These are phyloP conservation scores for Apocheima hispidaria DNA, from an alignment of 2,888 invertebrate genomes.

Conservation along the genomic window DNA sequence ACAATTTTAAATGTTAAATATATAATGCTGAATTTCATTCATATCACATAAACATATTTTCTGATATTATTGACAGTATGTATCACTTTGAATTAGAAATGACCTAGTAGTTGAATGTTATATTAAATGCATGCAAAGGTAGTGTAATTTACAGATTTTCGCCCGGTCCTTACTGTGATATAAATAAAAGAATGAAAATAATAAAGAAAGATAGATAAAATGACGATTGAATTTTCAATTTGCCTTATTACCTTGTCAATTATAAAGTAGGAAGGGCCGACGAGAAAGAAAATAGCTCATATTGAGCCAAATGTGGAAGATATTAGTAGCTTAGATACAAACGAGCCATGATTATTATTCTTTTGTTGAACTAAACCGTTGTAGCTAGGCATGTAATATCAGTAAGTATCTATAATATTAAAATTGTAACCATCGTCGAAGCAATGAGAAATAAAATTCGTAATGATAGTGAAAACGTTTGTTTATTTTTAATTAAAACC, in stretches of 20 bases:
- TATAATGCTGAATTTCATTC: slow-evolving; percentile 63
- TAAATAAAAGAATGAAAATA: slow-evolving; percentile 67
- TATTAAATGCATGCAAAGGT: slow-evolving; percentile 80
- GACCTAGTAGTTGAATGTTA: slow-evolving; percentile 75
- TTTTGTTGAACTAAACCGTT: slow-evolving; percentile 72
- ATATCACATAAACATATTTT: slow-evolving; percentile 66
- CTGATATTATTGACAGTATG: slow-evolving; percentile 71
- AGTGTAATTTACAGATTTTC: slow-evolving; percentile 83
- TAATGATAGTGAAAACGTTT: slow-evolving; percentile 64
- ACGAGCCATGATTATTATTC: slow-evolving; percentile 70
- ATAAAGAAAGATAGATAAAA: slow-evolving; percentile 63
- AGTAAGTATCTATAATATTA: slow-evolving; percentile 64
- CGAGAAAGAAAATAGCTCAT: slow-evolving; percentile 83
- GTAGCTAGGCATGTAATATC: slow-evolving; percentile 63
- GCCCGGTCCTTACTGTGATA: slow-evolving; percentile 85
- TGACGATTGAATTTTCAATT: slow-evolving; percentile 65
- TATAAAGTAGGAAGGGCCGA: slow-evolving; percentile 69
- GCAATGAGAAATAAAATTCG: slow-evolving; percentile 81
- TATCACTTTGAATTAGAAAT: slow-evolving; percentile 61
- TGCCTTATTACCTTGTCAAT: slow-evolving; percentile 73
- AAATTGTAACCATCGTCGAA: slow-evolving; percentile 77
- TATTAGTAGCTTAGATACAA: slow-evolving; percentile 76
- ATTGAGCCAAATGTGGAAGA: slow-evolving; percentile 82
- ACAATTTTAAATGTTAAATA: slow-evolving; percentile 75
- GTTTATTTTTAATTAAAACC: slow-evolving; percentile 58